phyloP scores from a whole-genome alignment of 92 coral and sea anemone genomes.

The Palythoa grandis region DNA sequence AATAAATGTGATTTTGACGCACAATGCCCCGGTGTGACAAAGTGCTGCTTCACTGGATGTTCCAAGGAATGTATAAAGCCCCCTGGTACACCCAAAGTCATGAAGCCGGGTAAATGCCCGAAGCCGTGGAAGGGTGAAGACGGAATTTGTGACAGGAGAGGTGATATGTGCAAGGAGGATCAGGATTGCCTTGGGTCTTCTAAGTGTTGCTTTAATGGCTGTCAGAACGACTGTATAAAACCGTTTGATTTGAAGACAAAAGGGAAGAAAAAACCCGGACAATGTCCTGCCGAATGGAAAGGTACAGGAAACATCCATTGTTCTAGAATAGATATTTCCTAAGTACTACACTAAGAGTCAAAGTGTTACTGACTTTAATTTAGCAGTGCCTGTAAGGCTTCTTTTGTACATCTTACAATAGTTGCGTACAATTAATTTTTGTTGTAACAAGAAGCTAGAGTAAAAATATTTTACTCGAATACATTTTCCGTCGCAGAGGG shows the following conservation, averaged over 20 bases:
- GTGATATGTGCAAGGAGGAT: conserved; percentile 64
- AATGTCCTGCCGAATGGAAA: conserved; percentile 41
- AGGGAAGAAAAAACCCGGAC: conserved; percentile 25
- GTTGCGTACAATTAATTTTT: too few species aligned
- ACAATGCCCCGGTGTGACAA: conserved; percentile 68
- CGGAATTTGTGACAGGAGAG: conserved; percentile 69
- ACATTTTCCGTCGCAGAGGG: too few species aligned
- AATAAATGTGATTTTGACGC: conserved; percentile 64
- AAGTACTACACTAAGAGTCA: too few species aligned
- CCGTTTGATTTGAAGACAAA: conserved; percentile 21
- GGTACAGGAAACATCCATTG: background rate
- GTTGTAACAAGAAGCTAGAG: too few species aligned
- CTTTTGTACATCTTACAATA: too few species aligned
- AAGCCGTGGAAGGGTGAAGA: conserved; percentile 79
- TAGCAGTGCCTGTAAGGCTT: too few species aligned
- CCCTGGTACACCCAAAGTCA: background rate
- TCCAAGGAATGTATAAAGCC: conserved; percentile 70
- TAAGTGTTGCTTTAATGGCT: conserved; percentile 83
- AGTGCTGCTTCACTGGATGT: conserved; percentile 82
- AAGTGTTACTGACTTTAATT: too few species aligned
- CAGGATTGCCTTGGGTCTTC: conserved; percentile 47
- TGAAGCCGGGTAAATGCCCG: conserved; percentile 75
- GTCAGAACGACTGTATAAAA: conserved; percentile 74
- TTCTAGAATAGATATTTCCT: too few species aligned
- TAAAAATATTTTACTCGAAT: too few species aligned